phyloP scores from a whole-genome alignment of 2,888 invertebrate species.

The Seira musarum region DNA sequence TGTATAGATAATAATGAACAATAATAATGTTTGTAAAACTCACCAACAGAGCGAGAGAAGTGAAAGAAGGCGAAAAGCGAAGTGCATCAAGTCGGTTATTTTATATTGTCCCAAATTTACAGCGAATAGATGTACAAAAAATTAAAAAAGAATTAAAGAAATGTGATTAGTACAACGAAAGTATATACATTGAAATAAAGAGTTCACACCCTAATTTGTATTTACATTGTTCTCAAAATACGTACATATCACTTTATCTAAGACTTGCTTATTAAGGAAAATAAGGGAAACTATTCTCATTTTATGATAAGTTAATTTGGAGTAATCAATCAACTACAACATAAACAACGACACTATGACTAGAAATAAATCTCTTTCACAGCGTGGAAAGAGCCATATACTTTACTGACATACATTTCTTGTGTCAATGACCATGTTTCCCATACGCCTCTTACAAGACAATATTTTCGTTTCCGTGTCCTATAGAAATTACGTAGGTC shows the following conservation, averaged over 20 bases:
- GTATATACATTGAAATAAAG: not conserved
- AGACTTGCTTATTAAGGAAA: not conserved
- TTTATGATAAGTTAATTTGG: constrained; percentile 17
- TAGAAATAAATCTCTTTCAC: not conserved
- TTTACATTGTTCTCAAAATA: no score
- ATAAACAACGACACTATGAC: no score
- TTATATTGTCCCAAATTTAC: constrained; percentile 49
- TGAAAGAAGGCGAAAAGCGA: constrained; percentile 59
- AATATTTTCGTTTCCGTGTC: constrained; percentile 4
- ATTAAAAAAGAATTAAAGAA: constrained; percentile 35
- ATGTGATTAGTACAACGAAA: constrained; percentile 55
- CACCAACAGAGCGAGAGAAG: constrained; percentile 50
- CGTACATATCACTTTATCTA: not conserved
- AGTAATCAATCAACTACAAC: not conserved
- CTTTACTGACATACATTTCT: not conserved
- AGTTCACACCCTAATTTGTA: no score
- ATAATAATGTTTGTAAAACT: constrained; percentile 18
- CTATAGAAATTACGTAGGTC: constrained; percentile 5
- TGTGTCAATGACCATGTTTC: not conserved
- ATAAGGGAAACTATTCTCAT: constrained; percentile 6
- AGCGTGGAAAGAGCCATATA: not conserved
- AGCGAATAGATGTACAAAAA: constrained; percentile 44
- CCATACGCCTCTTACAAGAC: not conserved
- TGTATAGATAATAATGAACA: constrained; percentile 14
- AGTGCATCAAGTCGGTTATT: constrained; percentile 56